Percentiles rank a stretch among this genome's conserved stretches.
These are phyloP conservation scores for Reinhardtius hippoglossoides DNA, from an alignment of 2,113 vertebrate genomes.

Conservation along the genomic window DNA sequence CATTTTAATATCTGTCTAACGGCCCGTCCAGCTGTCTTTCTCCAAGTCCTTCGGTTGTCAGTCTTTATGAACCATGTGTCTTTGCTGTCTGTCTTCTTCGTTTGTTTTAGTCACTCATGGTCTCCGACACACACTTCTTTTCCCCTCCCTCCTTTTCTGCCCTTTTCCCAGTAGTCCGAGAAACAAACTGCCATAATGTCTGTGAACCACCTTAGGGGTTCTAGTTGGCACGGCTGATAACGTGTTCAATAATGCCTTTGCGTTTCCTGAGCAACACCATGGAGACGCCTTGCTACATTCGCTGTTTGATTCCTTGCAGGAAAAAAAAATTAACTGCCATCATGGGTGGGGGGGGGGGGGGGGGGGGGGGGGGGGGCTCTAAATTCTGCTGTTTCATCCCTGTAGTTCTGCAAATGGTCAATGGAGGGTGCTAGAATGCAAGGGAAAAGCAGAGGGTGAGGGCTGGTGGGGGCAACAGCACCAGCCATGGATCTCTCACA, in stretches of 20 bases:
- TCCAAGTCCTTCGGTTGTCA: constrained; percentile 45
- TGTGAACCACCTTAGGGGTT: constrained; percentile 52
- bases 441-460: constrained; percentile 37
- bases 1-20: constrained; percentile 34
- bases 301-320: constrained; percentile 43
- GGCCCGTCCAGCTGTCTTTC: constrained; percentile 32
- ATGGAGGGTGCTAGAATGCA: constrained; percentile 71
- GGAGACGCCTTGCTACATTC: constrained; percentile 53
- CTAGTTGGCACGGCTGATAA: constrained; percentile 50
- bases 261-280: constrained; percentile 67
- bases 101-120: constrained; percentile 40
- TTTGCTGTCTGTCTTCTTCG: constrained; percentile 45
- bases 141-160: constrained; percentile 8
- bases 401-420: constrained; percentile 57
- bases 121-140: constrained; percentile 36
- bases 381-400: constrained; percentile 77
- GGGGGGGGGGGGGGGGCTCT: constrained; percentile 28
- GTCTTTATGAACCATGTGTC: constrained; percentile 42
- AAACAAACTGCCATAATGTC: constrained; percentile 55
- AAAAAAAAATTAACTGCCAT: constrained; percentile 37
- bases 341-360: constrained; percentile 25
- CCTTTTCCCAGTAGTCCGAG: constrained; percentile 14
- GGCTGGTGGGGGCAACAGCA: neutral
- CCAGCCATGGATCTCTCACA: constrained; percentile 23
- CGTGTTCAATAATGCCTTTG: constrained; percentile 67